These are phyloP conservation scores for Tapirus terrestris DNA, from an alignment of 2,113 vertebrate genomes.

Conservation along the genomic window DNA sequence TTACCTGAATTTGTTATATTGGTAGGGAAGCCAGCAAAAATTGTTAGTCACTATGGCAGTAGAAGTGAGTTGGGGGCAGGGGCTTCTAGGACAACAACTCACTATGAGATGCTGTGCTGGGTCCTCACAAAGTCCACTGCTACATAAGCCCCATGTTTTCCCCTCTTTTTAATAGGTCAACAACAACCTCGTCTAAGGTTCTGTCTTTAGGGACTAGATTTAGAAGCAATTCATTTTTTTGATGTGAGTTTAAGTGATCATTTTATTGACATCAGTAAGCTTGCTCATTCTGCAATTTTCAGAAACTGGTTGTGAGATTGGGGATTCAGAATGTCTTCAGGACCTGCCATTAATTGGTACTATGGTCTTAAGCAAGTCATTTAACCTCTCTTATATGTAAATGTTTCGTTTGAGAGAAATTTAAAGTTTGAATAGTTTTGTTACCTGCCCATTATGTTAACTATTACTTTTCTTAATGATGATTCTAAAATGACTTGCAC, in stretches of 20 bases:
- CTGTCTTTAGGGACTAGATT: not conserved
- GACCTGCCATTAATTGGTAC: not conserved
- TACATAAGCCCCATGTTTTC: not conserved
- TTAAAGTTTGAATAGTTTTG: conserved; percentile 48
- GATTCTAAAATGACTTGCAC: conserved; percentile 13
- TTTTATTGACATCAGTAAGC: conserved; percentile 8
- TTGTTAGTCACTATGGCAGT: not conserved
- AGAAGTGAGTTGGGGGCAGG: not conserved
- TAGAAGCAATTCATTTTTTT: not conserved
- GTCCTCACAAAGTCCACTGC: not conserved
- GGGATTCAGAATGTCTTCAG: not conserved
- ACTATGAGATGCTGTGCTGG: not conserved
- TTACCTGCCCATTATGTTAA: conserved; percentile 8
- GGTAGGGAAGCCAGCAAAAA: not conserved
- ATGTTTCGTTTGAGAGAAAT: conserved; percentile 54
- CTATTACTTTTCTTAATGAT: conserved; percentile 57
- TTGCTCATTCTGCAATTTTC: conserved; percentile 23
- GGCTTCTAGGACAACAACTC: not conserved
- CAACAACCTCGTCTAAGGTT: not conserved
- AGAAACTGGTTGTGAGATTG: not conserved
- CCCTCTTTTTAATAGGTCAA: not conserved
- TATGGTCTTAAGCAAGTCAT: not conserved
- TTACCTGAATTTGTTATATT: not conserved
- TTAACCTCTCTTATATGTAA: conserved; percentile 28
- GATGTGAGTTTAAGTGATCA: not conserved